A percentile compares a stretch with the other conserved stretches of the same genome.
Evolutionary conservation across 2,797 vertebrate species (phyloP).

Genomic region (Chrysocyon brachyurus): DNA sequence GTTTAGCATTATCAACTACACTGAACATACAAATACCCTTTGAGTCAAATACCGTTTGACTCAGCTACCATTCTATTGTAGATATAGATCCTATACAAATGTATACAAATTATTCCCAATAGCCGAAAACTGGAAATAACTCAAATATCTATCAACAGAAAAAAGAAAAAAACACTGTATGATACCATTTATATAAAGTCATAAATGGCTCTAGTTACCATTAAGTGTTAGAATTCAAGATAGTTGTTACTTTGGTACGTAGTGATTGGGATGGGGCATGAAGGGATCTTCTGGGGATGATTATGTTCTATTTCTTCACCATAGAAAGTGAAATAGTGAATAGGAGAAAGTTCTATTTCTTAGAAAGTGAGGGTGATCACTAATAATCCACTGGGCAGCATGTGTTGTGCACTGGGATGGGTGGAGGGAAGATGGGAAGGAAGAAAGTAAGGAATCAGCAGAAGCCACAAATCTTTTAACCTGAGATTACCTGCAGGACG

Average conservation of each 20-base stretch:
- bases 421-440: not conserved
- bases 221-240: not conserved
- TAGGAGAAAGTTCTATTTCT: too few relatives aligned
- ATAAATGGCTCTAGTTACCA: not conserved
- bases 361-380: not conserved
- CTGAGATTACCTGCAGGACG: not conserved
- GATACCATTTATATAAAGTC: not conserved
- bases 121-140: constrained; percentile 50
- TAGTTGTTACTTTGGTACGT: not conserved
- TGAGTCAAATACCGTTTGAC: not conserved
- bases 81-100: not conserved
- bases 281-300: not conserved
- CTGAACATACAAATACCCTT: not conserved
- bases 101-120: not conserved
- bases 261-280: not conserved
- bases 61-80: constrained; percentile 2
- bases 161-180: not conserved
- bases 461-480: not conserved
- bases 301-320: not conserved
- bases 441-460: not conserved
- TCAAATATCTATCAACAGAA: constrained; percentile 46
- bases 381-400: not conserved
- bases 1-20: constrained; percentile 13
- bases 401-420: not conserved
- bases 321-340: too few relatives aligned